These are phyloP conservation scores for Taxidea taxus DNA, from an alignment of 2,113 vertebrate species.

Conservation along the genomic window DNA sequence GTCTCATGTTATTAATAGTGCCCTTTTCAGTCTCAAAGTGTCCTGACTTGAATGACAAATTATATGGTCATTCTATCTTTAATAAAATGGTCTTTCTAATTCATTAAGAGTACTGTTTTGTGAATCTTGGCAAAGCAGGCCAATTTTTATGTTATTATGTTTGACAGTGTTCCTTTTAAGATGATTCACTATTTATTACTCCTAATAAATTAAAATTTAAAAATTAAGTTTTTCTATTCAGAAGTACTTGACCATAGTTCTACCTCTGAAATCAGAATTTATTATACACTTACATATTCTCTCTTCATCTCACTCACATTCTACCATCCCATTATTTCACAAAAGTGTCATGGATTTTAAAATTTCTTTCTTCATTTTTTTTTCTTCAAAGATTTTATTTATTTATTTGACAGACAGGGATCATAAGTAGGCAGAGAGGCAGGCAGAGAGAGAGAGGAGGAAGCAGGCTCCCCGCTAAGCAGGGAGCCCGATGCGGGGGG, in stretches of 20 bases:
- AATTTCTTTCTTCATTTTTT: slow-evolving; percentile 17
- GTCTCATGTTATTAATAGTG: neutral
- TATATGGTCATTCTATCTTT: neutral
- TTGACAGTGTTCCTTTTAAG: slow-evolving; percentile 43
- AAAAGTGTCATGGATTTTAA: neutral
- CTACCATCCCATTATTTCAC: slow-evolving; percentile 13
- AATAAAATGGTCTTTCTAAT: slow-evolving; percentile 16
- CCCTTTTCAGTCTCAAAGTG: neutral
- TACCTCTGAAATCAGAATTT: neutral
- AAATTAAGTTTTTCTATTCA: neutral
- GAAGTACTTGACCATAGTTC: neutral
- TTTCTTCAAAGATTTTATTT: neutral
- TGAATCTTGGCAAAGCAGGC: neutral
- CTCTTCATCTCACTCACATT: neutral
- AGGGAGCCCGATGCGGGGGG: no score
- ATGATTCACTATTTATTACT: slow-evolving; percentile 3
- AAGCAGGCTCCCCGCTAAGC: no score
- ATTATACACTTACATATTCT: neutral
- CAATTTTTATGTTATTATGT: slow-evolving; percentile 26
- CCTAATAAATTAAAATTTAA: slow-evolving; percentile 30
- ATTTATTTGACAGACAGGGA: no score
- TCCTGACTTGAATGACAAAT: neutral
- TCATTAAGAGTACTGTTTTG: slow-evolving; percentile 3
- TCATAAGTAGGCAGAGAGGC: no score
- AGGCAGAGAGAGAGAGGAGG: no score